A percentile compares a stretch with the other conserved stretches of the same genome.
phyloP scores from a whole-genome alignment of 2,888 invertebrate species.

The Heliconius aoede region DNA sequence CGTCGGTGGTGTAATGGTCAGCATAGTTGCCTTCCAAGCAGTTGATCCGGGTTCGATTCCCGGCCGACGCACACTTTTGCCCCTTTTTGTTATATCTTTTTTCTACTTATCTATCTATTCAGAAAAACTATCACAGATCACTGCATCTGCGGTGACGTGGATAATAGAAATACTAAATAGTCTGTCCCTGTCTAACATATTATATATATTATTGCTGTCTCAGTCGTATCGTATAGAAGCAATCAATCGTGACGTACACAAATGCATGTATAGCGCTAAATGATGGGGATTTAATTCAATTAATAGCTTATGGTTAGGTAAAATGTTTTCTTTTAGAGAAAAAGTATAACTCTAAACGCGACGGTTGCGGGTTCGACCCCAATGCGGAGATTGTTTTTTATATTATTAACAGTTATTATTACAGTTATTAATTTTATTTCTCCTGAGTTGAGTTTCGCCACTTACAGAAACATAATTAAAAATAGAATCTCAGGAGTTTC shows the following conservation, averaged over 20 bases:
- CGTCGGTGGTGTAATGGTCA: conserved; percentile 74
- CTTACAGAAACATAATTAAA: background rate
- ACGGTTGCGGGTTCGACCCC: background rate
- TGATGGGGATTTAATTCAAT: background rate
- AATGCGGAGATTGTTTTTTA: background rate
- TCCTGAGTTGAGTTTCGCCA: background rate
- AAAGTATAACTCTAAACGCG: too few species aligned
- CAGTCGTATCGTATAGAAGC: conserved; percentile 51
- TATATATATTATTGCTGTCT: conserved; percentile 49
- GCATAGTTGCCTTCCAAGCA: conserved; percentile 69
- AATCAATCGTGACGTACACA: conserved; percentile 56
- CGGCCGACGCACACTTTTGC: conserved; percentile 59
- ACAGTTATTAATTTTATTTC: background rate
- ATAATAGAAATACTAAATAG: conserved; percentile 20
- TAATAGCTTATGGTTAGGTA: background rate
- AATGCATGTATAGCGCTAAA: background rate
- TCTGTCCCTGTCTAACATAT: conserved; percentile 49
- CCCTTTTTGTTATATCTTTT: too few species aligned
- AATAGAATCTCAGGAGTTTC: background rate
- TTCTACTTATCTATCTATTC: background rate
- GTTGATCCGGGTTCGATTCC: conserved; percentile 71
- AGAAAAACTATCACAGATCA: conserved; percentile 16
- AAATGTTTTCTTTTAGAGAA: background rate
- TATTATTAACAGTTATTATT: too few species aligned
- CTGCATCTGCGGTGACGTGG: conserved; percentile 37